phyloP scores from a whole-genome alignment of 2,888 invertebrate genomes.

The Drosophila lutescens region DNA sequence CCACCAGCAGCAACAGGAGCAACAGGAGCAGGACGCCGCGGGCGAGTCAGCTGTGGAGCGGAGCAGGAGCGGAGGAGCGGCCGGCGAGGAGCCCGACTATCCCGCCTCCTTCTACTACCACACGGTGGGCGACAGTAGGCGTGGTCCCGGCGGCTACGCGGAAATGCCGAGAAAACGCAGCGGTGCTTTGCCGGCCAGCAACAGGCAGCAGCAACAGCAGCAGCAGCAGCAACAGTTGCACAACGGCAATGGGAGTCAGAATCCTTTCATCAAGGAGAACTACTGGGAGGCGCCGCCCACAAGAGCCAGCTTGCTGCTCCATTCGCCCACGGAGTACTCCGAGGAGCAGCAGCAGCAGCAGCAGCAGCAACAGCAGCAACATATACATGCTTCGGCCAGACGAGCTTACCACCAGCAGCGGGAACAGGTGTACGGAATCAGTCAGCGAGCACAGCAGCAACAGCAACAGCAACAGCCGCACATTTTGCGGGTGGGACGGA shows the following conservation, averaged over 20 bases:
- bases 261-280: conserved; percentile 82
- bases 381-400: conserved; percentile 61
- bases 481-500: conserved; percentile 77
- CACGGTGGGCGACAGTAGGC: conserved; percentile 56
- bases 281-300: conserved; percentile 80
- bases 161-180: conserved; percentile 83
- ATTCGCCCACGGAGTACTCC: conserved; percentile 76
- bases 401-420: conserved; percentile 69
- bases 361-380: conserved; percentile 58
- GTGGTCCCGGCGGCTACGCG: conserved; percentile 46
- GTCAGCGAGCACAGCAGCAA: conserved; percentile 47
- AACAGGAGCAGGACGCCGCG: conserved; percentile 1
- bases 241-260: conserved; percentile 69
- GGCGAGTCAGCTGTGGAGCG: conserved; percentile 30
- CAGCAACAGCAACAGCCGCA: conserved; percentile 25
- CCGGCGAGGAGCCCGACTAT: conserved; percentile 69
- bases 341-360: conserved; percentile 68
- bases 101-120: conserved; percentile 78
- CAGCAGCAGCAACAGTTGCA: conserved; percentile 52
- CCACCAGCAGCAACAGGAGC: conserved; percentile 13
- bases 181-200: conserved; percentile 55
- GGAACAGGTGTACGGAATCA: conserved; percentile 64
- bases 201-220: conserved; percentile 34
- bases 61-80: conserved; percentile 44
- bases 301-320: conserved; percentile 79